Base-by-base conservation (phyloP, 2,888 invertebrate species). In the Drosophila diplacantha region DNA sequence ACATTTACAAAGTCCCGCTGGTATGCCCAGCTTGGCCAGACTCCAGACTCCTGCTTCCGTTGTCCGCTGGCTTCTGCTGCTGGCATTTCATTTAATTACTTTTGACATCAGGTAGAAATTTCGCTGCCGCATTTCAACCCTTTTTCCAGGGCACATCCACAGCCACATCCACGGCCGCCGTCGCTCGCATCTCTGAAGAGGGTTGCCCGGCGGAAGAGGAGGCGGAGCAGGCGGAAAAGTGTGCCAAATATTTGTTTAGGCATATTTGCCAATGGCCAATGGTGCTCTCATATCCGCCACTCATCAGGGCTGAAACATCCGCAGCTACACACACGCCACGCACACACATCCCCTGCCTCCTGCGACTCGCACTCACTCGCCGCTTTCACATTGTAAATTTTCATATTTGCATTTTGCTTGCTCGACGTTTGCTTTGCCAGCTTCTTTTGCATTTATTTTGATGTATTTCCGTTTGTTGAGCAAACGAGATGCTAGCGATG, bases 1-100 rank as follows among this genome's bases (percentile, higher is more conserved):
- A 31, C 16, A 12, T 52, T 44, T 14, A 29, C 51, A 29, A 22
- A 22, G 26, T 44, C 43, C 43, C 12, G 16, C 6, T 6, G 14
- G 18, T 14, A 29, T 29, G 16, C 18, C 26, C 7, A 43, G 6
- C 6, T 26, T 24, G 12, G 41, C 43, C 43, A 43, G 43, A 16
- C 43, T 46, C 24, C 51, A 20, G 29, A 22, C 52, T 22, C 12
- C 22, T 29, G 11, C 44, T 20, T 51, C 26, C 29, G 34, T 24
- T 50, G 41, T 49, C 35, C 31, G 47, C 38, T 58, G 57, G 50
- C 47, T 51, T 70, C 71, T 75, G 82, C 66, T 63, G 66, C 58
- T 81, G 78, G 67, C 78, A 73, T 75, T 81, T 81, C 62, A 67
- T 81, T 83, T 81, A 80, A 83, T 80, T 83, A 83, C 75, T 74